A percentile compares a stretch with the other conserved stretches of the same genome.
phyloP scores from a whole-genome alignment of 2,113 vertebrate species.

The Alligator sinensis region DNA sequence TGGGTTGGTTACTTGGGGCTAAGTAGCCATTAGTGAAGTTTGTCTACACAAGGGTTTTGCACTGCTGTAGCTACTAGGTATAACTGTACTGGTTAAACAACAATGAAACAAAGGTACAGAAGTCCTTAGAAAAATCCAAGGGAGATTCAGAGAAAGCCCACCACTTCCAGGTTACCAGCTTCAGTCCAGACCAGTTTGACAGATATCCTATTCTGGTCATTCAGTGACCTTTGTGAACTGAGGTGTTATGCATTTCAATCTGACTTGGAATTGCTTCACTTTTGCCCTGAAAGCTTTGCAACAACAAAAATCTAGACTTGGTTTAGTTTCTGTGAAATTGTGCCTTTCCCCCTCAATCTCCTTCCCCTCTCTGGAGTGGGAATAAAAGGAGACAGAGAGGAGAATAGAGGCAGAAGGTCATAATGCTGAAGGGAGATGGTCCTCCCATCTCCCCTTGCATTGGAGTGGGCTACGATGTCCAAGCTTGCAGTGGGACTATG shows the following conservation, averaged over 20 bases:
- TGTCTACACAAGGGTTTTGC: not conserved
- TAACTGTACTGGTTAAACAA: not conserved
- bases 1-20: not conserved
- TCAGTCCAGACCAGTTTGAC: not conserved
- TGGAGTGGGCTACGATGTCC: not conserved
- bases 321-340: not conserved
- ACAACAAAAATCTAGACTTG: not conserved
- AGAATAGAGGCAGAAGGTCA: not conserved
- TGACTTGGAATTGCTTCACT: not conserved
- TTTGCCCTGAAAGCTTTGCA: rapidly evolving
- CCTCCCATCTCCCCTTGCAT: not conserved
- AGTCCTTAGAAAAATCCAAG: not conserved
- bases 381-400: not conserved
- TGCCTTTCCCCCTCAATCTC: not conserved
- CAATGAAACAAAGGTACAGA: not conserved
- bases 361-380: rapidly evolving
- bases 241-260: too few species aligned
- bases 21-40: not conserved
- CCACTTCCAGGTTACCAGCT: not conserved
- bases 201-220: not conserved
- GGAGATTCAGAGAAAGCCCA: not conserved
- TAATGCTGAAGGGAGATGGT: not conserved
- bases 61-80: not conserved
- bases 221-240: not conserved
- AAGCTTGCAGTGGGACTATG: not conserved